Evolutionary conservation across 2,888 invertebrate species (phyloP), one percentile per base, ranked within the genome.

Genomic region (Geophilus truncorum): DNA sequence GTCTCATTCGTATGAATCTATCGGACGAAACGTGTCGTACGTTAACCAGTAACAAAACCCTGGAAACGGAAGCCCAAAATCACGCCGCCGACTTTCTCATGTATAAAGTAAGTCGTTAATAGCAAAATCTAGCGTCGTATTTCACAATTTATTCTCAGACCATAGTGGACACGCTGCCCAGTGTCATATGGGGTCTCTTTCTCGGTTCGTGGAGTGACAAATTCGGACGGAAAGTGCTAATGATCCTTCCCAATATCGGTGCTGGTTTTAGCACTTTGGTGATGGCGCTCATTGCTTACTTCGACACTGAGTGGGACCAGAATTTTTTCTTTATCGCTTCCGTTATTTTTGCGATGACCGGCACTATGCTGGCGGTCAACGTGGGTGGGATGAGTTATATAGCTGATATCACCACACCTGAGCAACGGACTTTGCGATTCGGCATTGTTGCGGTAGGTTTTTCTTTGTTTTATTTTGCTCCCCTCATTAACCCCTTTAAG

Each of bases 191-290:
- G 7, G 3, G 32, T 5, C 2, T 79, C 10, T 51, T 79, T 28
- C 15, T 79, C n/a, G 79, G 79, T 18, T 6, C 79, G 3, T 79
- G 79, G 79, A 79, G 79, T 25, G 79, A 79, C 62, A 51, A 62
- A 10, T 15, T 62, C 18, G 79, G 79, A 10, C 57, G 79, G 5
- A 79, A 79, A 62, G 9, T 62, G 1, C 3, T 57, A 5, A 28
- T 79, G 30, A 30, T 62, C 0, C 7, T 79, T 3, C 32, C 79
- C 9, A 21, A 0, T 5, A 21, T 79, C 9, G 79, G 79, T 30
- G 21, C 18, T n/a, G 15, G 5, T 3, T 0, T 79, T n/a, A n/a
- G 32, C 28, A 62, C 62, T 32, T 12, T 51, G n/a, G 3, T 79
- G 6, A 32, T 79, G 32, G 23, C 62, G n/a, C 10, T 34, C 62